Evolutionary conservation across 2,888 invertebrate species (phyloP).

Genomic region (Papilio elwesi): DNA sequence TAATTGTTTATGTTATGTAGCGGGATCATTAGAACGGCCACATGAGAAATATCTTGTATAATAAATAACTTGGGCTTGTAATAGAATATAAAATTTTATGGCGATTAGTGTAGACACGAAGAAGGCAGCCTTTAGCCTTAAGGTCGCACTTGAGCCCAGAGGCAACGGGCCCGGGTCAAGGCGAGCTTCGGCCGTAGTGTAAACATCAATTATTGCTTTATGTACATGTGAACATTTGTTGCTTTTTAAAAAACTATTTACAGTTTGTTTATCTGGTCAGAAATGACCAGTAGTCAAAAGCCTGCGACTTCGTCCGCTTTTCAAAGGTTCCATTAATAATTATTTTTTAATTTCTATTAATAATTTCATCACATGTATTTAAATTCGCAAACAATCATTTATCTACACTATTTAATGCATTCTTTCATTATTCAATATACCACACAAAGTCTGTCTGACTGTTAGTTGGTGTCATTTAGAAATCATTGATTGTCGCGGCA

Average conservation of each 20-base stretch:
- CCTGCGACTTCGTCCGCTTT: background rate
- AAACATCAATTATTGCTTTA: slow-evolving; percentile 17
- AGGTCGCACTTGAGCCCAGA: background rate
- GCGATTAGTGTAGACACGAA: slow-evolving; percentile 17
- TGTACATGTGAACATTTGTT: background rate
- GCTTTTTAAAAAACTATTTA: background rate
- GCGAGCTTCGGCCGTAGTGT: background rate
- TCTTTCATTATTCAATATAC: background rate
- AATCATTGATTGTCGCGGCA: slow-evolving; percentile 20
- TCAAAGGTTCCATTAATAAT: too few species aligned
- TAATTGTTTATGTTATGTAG: too few species aligned
- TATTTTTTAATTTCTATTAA: too few species aligned
- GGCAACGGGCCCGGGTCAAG: slow-evolving; percentile 28
- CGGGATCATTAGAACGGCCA: too few species aligned
- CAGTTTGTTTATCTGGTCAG: background rate
- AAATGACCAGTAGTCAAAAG: background rate
- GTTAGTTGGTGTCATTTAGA: slow-evolving; percentile 12
- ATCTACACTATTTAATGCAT: too few species aligned
- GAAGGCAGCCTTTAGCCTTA: slow-evolving; percentile 11
- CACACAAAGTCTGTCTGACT: background rate
- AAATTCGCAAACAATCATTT: background rate
- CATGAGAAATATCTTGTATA: too few species aligned
- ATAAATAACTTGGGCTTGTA: background rate
- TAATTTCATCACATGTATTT: background rate
- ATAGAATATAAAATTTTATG: background rate